Evolutionary conservation across 2,888 invertebrate genomes (phyloP).

Genomic region (Leptopilina myrica): DNA sequence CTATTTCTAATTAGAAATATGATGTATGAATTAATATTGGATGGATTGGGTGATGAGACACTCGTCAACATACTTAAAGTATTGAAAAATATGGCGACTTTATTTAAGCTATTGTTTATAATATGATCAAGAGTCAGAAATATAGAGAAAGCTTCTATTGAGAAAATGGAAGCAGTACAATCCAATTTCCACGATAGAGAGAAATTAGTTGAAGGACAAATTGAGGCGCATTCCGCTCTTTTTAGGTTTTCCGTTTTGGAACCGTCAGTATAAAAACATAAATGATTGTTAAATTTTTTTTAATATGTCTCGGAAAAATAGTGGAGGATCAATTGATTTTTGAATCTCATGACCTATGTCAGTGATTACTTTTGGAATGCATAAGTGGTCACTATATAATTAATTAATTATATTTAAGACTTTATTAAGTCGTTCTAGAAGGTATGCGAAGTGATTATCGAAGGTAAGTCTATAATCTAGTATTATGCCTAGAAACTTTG

Average conservation of each 20-base stretch:
- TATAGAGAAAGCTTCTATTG: neutral
- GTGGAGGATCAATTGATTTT: neutral
- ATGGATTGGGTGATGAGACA: neutral
- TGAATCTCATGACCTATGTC: neutral
- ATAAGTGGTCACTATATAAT: neutral
- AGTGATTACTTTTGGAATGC: neutral
- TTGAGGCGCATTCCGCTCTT: neutral
- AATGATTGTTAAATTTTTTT: neutral
- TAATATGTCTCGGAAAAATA: neutral
- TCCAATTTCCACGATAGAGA: neutral
- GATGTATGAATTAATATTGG: neutral
- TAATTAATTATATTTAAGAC: neutral
- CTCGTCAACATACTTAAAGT: neutral
- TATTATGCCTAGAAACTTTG: no score
- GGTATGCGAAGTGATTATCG: neutral
- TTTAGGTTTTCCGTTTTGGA: neutral
- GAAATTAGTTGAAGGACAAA: neutral
- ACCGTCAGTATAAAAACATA: neutral
- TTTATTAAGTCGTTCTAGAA: neutral
- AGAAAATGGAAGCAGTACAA: neutral
- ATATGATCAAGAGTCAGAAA: neutral
- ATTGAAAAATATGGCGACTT: neutral
- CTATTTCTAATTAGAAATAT: neutral
- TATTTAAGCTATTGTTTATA: no score
- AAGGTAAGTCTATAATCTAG: neutral